A percentile compares a stretch with the other conserved stretches of the same genome.
phyloP scores from a whole-genome alignment of 2,113 vertebrate species.

The Anhinga rufa region DNA sequence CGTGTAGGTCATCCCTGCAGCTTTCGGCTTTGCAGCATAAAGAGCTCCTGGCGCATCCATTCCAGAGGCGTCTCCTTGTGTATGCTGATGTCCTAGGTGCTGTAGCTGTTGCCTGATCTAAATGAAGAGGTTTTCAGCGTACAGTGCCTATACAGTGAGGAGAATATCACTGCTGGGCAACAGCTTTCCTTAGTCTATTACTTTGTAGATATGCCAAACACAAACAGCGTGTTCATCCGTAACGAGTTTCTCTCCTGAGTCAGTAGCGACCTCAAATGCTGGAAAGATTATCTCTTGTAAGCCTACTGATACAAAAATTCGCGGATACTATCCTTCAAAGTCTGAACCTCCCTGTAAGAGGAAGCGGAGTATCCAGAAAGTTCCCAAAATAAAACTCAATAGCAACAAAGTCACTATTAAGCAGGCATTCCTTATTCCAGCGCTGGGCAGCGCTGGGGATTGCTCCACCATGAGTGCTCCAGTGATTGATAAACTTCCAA shows the following conservation, averaged over 20 bases:
- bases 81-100: background rate
- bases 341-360: no score
- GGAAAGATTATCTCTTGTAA: background rate
- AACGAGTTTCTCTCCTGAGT: background rate
- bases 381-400: no score
- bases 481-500: no score
- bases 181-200: background rate
- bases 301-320: no score
- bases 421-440: no score
- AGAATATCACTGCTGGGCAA: background rate
- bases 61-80: background rate
- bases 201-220: background rate
- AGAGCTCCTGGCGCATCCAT: background rate
- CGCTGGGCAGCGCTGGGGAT: no score
- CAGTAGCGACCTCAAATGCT: background rate
- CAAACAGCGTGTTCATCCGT: background rate
- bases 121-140: background rate
- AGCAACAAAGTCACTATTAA: no score
- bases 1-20: background rate
- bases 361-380: no score
- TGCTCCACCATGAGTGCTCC: no score
- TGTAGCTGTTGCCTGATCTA: background rate
- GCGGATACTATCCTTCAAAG: no score
- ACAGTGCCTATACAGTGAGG: background rate
- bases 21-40: background rate